These are phyloP conservation scores for Netelia fuscicornis DNA, from an alignment of 2,888 invertebrate genomes.

Conservation along the genomic window DNA sequence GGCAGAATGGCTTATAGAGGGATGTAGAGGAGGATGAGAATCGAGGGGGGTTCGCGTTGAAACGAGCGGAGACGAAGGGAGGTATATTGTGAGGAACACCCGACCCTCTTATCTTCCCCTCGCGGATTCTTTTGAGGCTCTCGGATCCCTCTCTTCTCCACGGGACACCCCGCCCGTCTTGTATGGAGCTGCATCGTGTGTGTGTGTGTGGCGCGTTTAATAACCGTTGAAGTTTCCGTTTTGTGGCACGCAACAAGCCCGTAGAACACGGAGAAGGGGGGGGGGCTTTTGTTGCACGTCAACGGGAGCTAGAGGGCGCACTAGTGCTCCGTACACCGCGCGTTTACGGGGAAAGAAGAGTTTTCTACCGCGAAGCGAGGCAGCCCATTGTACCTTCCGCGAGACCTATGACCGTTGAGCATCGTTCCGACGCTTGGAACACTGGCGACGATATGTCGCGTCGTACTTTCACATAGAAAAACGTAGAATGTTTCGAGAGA, in stretches of 20 bases:
- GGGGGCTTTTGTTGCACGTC: constrained; percentile 70
- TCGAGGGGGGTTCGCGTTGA: neutral
- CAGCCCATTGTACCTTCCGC: constrained; percentile 45
- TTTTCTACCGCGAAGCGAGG: constrained; percentile 20
- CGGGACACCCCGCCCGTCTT: constrained; percentile 18
- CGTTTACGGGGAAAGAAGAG: constrained; percentile 32
- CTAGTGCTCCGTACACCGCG: constrained; percentile 45
- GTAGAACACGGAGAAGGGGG: constrained; percentile 17
- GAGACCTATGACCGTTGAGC: constrained; percentile 49
- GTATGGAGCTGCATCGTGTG: neutral
- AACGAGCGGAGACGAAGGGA: neutral
- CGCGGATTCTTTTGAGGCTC: constrained; percentile 67
- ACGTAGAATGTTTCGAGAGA: neutral
- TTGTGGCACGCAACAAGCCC: constrained; percentile 43
- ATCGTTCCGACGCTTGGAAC: constrained; percentile 20
- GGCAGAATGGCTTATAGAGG: constrained; percentile 25
- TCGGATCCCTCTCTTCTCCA: constrained; percentile 24
- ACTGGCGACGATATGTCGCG: neutral
- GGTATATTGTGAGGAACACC: constrained; percentile 26
- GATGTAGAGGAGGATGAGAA: neutral
- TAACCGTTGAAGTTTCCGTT: constrained; percentile 73
- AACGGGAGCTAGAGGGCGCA: constrained; percentile 37
- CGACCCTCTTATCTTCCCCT: constrained; percentile 27
- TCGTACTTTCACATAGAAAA: too few relatives aligned
- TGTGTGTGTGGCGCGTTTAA: constrained; percentile 67